phyloP scores from a whole-genome alignment of 2,888 invertebrate genomes.

The Tenodera sinensis region DNA sequence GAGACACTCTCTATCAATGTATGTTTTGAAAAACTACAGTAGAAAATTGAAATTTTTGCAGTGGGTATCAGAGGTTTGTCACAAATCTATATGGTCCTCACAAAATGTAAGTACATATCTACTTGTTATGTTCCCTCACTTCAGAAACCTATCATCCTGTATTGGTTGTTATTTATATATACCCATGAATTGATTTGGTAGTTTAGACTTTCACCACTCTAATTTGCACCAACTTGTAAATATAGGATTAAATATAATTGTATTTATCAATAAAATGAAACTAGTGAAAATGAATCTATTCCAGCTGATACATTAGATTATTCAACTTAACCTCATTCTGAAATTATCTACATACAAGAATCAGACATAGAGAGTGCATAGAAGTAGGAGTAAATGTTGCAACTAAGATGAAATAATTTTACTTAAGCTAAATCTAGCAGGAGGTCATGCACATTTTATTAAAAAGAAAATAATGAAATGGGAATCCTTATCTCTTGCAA shows the following conservation, averaged over 20 bases:
- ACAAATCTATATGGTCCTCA: conserved; percentile 41
- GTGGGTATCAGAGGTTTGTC: conserved; percentile 40
- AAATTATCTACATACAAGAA: not conserved
- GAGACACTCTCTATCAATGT: not conserved
- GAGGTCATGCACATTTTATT: not conserved
- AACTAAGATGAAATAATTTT: not conserved
- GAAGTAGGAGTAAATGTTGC: too few relatives aligned
- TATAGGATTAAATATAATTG: not conserved
- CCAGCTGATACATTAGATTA: not conserved
- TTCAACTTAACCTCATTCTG: not conserved
- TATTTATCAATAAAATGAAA: not conserved
- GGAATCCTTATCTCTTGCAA: conserved; percentile 31
- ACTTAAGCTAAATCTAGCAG: not conserved
- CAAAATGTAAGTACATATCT: conserved; percentile 38
- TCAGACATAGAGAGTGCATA: not conserved
- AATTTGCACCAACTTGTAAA: not conserved
- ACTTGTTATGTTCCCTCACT: not conserved
- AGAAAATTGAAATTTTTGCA: conserved; percentile 30
- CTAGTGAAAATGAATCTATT: not conserved
- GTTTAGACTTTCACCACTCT: not conserved
- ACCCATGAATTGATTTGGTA: not conserved
- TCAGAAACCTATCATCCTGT: not conserved
- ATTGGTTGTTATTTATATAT: not conserved
- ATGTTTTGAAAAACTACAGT: not conserved
- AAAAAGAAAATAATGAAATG: not conserved